phyloP scores from a whole-genome alignment of 2,888 invertebrate genomes.

The Pantelozetes paolii region DNA sequence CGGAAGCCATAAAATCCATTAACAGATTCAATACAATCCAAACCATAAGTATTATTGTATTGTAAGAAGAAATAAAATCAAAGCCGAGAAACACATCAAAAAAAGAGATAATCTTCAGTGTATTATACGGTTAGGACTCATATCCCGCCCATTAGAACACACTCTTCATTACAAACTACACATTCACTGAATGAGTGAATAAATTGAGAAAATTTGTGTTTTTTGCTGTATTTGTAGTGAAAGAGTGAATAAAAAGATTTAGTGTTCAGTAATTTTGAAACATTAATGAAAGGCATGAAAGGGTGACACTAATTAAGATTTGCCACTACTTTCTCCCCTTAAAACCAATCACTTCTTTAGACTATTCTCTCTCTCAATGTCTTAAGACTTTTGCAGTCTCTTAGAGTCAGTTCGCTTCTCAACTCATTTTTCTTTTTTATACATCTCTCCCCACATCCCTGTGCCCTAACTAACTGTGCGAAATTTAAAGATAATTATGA shows the following conservation, averaged over 20 bases:
- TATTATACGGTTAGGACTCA: no score
- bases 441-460: background rate
- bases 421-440: background rate
- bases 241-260: background rate
- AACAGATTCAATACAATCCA: no score
- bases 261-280: background rate
- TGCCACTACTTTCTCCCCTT: background rate
- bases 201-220: background rate
- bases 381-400: background rate
- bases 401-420: background rate
- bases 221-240: background rate
- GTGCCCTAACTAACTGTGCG: background rate
- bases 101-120: no score
- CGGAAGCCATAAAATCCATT: no score
- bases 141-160: no score
- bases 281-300: slow-evolving; percentile 1
- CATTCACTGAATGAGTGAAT: background rate
- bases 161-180: no score
- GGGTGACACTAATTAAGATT: slow-evolving; percentile 19
- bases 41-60: no score
- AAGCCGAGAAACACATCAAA: no score
- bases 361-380: background rate
- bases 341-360: slow-evolving; percentile 1
- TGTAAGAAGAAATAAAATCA: no score
- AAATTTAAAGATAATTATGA: background rate